Base-by-base conservation (phyloP, 2,888 invertebrate species). In the Cheilosia vulpina region DNA sequence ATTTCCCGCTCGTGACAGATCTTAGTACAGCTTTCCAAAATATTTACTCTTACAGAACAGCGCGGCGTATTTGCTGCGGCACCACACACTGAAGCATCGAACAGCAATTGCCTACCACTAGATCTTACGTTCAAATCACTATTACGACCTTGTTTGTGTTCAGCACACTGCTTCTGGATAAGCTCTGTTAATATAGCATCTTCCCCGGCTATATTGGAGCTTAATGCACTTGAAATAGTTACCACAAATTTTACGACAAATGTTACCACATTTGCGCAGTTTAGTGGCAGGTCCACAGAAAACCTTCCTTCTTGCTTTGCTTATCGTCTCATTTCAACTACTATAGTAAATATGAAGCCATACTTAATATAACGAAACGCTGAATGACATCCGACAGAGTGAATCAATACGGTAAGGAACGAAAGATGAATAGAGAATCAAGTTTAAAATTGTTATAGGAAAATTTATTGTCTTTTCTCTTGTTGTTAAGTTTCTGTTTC, bases 151-250 rank as follows among this genome's bases (percentile, higher is more conserved):
- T 52, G 62, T 62, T 81, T 69, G 38, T 76, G 38, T n/a, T 24
- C 50, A 27, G 15, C 9, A 69, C 47, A 71, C 65, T 52, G 60
- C 65, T 31, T 52, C 38, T 65, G 31, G 17, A 60, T 52, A 63
- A 87, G 89, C 90, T 92, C 91, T 89, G 88, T 88, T 88, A 81
- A 77, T 89, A 89, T 92, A 91, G 92, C 92, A 90, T 90, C 92
- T 92, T 92, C 92, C 92, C 92, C 92, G 90, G 92, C 92, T 92
- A 91, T 89, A 88, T 87, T 89, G 89, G 91, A 90, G 90, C 89
- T 89, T 88, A 89, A 87, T 15, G 43, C 69, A 66, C 75, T 65
- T 45, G 11, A 71, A n/a, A 41, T 52, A 89, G 24, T 77, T 27
- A 27, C 6, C 27, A 7, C 27, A 27, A 27, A 27, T 27, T 6